Base-by-base conservation (phyloP, 2,888 invertebrate species). In the Drosophila borborema region DNA sequence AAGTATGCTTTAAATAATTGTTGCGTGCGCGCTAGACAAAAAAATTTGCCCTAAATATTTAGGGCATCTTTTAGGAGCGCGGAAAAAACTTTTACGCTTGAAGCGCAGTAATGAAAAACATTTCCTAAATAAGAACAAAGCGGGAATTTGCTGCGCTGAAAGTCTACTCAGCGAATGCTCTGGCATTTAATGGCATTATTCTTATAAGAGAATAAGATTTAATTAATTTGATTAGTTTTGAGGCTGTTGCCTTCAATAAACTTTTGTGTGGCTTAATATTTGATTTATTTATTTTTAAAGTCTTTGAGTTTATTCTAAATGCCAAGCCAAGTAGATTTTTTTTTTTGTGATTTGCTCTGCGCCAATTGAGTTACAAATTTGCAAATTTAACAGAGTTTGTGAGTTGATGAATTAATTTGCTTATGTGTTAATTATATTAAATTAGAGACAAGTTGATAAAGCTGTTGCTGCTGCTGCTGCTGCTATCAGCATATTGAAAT, bases 1-100 rank as follows among this genome's bases (percentile, higher is more conserved):
- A 51, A 75, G 80, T 80, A 80, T 80, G 71, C 76, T 40, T 61
- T 61, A 49, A 79, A 66, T 66, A 66, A 53, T 80, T 63, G 10
- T 72, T 64, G 9, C 31, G 31, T 49, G 46, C 28, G 43, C 74
- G 18, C 55, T 28, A 28, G 41, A 12, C 45, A 36, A 31, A 1
- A 12, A n/a, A 14, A 16, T 6, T 28, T 8, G 18, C 0, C 8
- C 1, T 0, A 48, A 23, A 45, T 9, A 48, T 23, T 18, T 10
- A 5, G 23, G 28, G 9, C 16, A 48, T 34, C 28, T 45, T 46
- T 53, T 9, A 31, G 31, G 16, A 3, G 23, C 14, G 3, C 23
- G n/a, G 12, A 1, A 9, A n/a, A 45, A 69, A 69, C 58, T 69
- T 67, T 67, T 55, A 1, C 31, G 18, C 12, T 23, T 34, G 36